These are phyloP conservation scores for Electrona antarctica DNA, from an alignment of 2,113 vertebrate species.

Conservation along the genomic window DNA sequence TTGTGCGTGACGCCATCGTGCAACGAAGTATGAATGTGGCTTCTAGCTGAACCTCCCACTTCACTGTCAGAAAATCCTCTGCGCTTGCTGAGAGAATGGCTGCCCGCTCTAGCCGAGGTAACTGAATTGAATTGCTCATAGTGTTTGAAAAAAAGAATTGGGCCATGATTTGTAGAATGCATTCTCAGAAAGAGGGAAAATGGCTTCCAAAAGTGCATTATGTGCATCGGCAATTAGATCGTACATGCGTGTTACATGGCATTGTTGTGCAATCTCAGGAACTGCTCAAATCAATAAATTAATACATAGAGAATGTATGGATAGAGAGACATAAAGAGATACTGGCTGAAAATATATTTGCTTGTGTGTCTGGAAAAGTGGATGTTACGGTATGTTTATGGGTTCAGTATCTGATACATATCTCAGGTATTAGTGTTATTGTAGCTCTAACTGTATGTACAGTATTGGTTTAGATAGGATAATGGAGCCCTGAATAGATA, in stretches of 20 bases:
- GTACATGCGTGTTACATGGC: conserved; percentile 89
- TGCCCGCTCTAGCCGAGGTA: conserved; percentile 53
- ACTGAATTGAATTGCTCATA: conserved; percentile 47
- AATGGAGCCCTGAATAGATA: conserved; percentile 15
- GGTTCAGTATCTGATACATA: conserved; percentile 17
- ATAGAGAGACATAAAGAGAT: conserved; percentile 70
- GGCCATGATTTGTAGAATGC: conserved; percentile 68
- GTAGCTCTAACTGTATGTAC: not conserved
- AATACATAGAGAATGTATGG: conserved; percentile 76
- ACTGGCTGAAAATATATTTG: conserved; percentile 18
- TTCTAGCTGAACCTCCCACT: not conserved
- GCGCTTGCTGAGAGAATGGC: conserved; percentile 73
- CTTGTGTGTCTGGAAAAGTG: conserved; percentile 18
- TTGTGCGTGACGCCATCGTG: no score
- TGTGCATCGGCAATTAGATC: conserved; percentile 82
- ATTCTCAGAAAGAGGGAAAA: conserved; percentile 87
- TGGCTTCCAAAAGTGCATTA: conserved; percentile 91
- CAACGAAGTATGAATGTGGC: no score
- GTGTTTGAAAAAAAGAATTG: conserved; percentile 39
- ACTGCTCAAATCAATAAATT: conserved; percentile 79
- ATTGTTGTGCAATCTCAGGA: conserved; percentile 77
- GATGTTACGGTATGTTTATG: conserved; percentile 14
- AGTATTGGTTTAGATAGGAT: not conserved
- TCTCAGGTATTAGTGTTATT: not conserved
- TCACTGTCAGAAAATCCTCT: conserved; percentile 21